Evolutionary conservation across 2,888 invertebrate species (phyloP), one percentile per base, ranked within the genome.

Genomic region (Hoplodrina ambigua): DNA sequence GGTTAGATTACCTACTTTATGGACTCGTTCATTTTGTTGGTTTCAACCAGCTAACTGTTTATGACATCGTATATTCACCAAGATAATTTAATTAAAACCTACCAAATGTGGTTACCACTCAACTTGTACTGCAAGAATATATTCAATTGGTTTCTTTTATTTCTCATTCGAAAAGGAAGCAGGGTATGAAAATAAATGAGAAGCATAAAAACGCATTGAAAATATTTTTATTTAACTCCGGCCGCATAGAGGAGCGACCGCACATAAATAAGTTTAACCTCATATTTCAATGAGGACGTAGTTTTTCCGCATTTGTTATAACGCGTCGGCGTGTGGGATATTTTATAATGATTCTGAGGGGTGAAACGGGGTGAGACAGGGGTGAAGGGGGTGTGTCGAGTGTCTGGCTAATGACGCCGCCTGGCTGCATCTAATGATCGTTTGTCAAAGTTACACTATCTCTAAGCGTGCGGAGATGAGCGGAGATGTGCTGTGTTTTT

Each of bases 381-480:
- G 33, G 17, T 10, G 20, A 11, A 3, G 41, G 62, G 55, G 50
- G 80, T 77, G 80, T 77, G 82, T 85, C 72, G 72, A 85, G 85
- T 85, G 85, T 71, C 77, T 69, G 64, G 85, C 86, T 85, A 85
- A 85, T 85, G 85, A 85, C 79, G 78, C 74, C 78, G 84, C 77
- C 69, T 80, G 75, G 72, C 74, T 78, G 81, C 85, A 70, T 79
- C 86, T 85, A 85, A 85, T 85, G 86, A 85, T 78, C 86, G 78
- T 78, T 82, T 84, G 77, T 78, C 82, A 81, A 84, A 82, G 83
- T 67, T 79, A 72, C 81, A 69, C 69, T 60, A 80, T 44, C 75
- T 68, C 65, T 56, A 65, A 61, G 55, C 61, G 33, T 25, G 54
- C 25, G 53, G 63, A 60, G 59, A 71, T 50, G 70, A 58, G 59